These are phyloP conservation scores for Albula glossodonta DNA, from an alignment of 2,113 vertebrate species.

Conservation along the genomic window DNA sequence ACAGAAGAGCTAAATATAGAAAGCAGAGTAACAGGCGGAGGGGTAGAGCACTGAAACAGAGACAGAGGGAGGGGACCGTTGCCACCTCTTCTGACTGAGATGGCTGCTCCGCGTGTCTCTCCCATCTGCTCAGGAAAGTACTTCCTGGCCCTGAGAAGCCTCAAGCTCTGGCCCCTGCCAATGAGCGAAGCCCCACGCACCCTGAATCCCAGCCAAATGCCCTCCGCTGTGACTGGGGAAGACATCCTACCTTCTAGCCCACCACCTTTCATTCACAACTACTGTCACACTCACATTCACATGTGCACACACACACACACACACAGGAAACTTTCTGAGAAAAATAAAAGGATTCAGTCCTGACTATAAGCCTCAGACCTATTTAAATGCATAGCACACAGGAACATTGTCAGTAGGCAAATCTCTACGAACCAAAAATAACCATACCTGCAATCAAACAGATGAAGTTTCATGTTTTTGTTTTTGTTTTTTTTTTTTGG, in stretches of 20 bases:
- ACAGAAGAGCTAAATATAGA: background rate
- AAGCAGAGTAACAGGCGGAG: background rate
- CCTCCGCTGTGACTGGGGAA: conserved; percentile 33
- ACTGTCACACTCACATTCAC: conserved; percentile 43
- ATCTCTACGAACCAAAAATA: too few relatives aligned
- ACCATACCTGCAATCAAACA: too few relatives aligned
- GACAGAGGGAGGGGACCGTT: background rate
- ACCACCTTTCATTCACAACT: conserved; percentile 39
- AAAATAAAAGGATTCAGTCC: conserved; percentile 17
- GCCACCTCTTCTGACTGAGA: background rate
- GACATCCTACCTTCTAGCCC: conserved; percentile 15
- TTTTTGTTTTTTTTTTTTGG: too few relatives aligned
- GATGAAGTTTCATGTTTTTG: too few relatives aligned
- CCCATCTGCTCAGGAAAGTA: conserved; percentile 60
- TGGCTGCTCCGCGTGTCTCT: conserved; percentile 35
- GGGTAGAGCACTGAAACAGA: background rate
- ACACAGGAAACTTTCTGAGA: conserved; percentile 8
- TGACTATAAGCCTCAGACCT: conserved; percentile 1
- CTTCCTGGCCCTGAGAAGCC: conserved; percentile 59
- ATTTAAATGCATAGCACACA: too few relatives aligned
- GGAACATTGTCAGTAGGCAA: background rate
- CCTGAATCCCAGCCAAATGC: conserved; percentile 23
- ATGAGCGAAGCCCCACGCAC: conserved; percentile 35
- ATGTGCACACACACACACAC: conserved; percentile 26
- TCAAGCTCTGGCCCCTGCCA: conserved; percentile 43